Base-by-base conservation (phyloP, 1,140 invertebrate genomes). In the Odontomachus brunneus region DNA sequence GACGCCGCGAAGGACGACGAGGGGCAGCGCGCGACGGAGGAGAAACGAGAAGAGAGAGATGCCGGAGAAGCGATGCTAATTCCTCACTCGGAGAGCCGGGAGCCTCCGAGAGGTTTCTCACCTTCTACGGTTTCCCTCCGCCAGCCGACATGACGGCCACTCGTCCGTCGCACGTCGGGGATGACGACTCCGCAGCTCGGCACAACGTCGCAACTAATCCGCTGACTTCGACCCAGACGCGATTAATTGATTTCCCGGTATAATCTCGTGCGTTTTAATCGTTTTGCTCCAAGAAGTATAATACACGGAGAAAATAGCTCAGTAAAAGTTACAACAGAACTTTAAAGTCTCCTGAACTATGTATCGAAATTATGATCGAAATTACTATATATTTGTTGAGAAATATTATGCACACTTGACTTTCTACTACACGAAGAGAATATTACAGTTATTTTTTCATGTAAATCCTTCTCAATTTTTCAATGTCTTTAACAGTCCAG, bases 91-190 rank as follows among this genome's bases (percentile, higher is more conserved):
- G 90, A 92, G 90, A 55, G 63, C 26, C 62, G 67, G 75, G 91
- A 92, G 92, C 87, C 91, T 89, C 90, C 87, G 88, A 92, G 92
- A 94, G 93, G 93, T 94, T 93, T 94, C 93, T 93, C 90, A 94
- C 92, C 92, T 94, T 94, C 88, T 93, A 93, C 92, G 92, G 93
- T 93, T 94, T 94, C 92, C 91, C 92, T 93, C 85, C 89, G 91
- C 91, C 86, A 89, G 80, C 73, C 86, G 48, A 81, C 63, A 57
- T 76, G 74, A 87, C 80, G 86, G 86, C 63, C 86, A 88, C 85
- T 88, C 82, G 81, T 83, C 55, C 24, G 73, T 67, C 86, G 69
- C 17, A 38, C 74, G 55, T 60, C 69, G 74, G 86, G 82, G 86
- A 88, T 88, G 85, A 84, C 82, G 80, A 88, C 83, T 88, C 74